phyloP scores from a whole-genome alignment of 2,888 invertebrate species.

The Drosophila bunnanda region DNA sequence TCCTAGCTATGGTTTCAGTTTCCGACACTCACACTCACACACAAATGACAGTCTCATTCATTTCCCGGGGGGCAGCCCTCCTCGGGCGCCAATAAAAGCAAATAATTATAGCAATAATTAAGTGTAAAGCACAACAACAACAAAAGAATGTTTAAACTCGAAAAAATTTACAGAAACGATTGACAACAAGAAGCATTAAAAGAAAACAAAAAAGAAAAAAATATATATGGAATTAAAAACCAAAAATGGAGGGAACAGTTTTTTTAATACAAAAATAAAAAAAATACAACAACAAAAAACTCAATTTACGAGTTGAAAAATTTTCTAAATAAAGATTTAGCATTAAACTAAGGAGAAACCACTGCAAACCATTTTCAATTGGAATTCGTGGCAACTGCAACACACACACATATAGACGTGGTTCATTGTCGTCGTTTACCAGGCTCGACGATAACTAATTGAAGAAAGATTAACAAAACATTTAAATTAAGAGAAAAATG shows the following conservation, averaged over 20 bases:
- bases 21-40: conserved; percentile 10
- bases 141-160: conserved; percentile 14
- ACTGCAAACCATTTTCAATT: conserved; percentile 19
- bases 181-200: conserved; percentile 47
- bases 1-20: conserved; percentile 79
- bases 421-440: conserved; percentile 58
- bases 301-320: conserved; percentile 51
- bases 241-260: conserved; percentile 79
- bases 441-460: conserved; percentile 29
- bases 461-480: conserved; percentile 29
- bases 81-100: conserved; percentile 42
- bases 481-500: conserved; percentile 9
- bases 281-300: conserved; percentile 54
- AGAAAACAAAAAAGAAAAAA: conserved; percentile 43
- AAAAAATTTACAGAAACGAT: conserved; percentile 43
- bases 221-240: conserved; percentile 76
- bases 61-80: conserved; percentile 14
- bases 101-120: conserved; percentile 51
- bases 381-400: conserved; percentile 30
- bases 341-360: conserved; percentile 37
- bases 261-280: conserved; percentile 58
- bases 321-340: conserved; percentile 40
- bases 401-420: conserved; percentile 28
- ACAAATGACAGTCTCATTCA: conserved; percentile 12
- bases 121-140: conserved; percentile 46